Conservation (phyloP, 2,113 vertebrate species). For the Thalassarche chlororhynchos region DNA sequence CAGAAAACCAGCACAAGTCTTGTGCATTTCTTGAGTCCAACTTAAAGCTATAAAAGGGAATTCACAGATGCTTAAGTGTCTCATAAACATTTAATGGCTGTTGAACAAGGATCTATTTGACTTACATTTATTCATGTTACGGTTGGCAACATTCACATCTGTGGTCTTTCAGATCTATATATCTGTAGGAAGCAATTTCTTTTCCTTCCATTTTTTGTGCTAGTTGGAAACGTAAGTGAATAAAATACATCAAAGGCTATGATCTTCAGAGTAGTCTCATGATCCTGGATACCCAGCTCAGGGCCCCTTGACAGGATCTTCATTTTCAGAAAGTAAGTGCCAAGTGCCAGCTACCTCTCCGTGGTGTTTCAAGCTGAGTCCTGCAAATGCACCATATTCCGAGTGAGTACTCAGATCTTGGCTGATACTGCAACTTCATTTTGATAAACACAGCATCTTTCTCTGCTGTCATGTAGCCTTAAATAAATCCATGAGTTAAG, state of each 20-base stretch:
- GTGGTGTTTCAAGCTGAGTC: background rate
- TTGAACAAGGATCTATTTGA: background rate
- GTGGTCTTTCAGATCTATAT: background rate
- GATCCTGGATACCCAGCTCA: background rate
- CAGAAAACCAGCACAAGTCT: background rate
- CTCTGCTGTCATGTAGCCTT: background rate
- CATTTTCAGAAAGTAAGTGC: background rate
- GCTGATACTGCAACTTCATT: background rate
- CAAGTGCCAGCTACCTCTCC: background rate
- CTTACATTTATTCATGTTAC: background rate
- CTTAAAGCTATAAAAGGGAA: background rate
- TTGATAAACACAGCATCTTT: background rate
- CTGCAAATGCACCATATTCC: background rate
- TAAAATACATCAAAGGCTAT: background rate
- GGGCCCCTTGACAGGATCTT: background rate
- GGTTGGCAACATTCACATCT: background rate
- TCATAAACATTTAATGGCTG: background rate
- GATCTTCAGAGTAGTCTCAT: background rate
- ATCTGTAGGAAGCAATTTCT: background rate
- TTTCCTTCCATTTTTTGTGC: background rate
- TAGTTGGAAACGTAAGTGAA: background rate
- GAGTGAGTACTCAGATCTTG: background rate
- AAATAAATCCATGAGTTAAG: background rate
- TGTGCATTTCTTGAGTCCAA: background rate
- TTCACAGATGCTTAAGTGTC: background rate